phyloP scores from a whole-genome alignment of 2,797 vertebrate species.

The Leptoclinus maculatus region DNA sequence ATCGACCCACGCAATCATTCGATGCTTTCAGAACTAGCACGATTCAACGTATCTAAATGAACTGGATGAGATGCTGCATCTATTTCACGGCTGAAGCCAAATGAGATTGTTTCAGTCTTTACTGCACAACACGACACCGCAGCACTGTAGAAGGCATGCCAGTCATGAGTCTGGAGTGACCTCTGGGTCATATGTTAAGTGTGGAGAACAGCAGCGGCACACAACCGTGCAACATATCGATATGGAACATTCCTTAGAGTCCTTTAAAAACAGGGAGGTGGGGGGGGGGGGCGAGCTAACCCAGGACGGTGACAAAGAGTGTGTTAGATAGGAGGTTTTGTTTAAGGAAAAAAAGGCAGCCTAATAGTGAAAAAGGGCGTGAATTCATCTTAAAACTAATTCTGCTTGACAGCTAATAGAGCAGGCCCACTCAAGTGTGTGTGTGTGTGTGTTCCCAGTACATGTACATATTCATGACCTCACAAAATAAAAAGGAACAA shows the following conservation, averaged over 20 bases:
- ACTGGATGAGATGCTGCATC: conserved; percentile 10
- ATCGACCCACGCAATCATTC: conserved; percentile 26
- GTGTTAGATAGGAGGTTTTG: conserved; percentile 28
- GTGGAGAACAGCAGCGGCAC: conserved; percentile 66
- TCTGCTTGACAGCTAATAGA: conserved; percentile 38
- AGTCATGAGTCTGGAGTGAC: conserved; percentile 72
- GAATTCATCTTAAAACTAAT: conserved; percentile 15
- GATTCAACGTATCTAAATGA: background rate
- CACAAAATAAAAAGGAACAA: conserved; percentile 2
- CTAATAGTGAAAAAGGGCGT: conserved; percentile 1
- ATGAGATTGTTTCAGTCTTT: conserved; percentile 26
- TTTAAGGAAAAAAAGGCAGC: conserved; percentile 10
- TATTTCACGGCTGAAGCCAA: conserved; percentile 11
- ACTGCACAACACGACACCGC: conserved; percentile 32
- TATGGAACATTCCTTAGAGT: conserved; percentile 65
- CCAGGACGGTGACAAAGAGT: conserved; percentile 42
- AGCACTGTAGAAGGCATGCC: conserved; percentile 53
- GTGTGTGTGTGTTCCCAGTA: background rate
- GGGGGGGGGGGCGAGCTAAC: conserved; percentile 11
- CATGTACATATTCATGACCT: background rate
- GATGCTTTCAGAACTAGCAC: conserved; percentile 6
- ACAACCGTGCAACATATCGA: conserved; percentile 66
- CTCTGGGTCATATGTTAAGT: conserved; percentile 72
- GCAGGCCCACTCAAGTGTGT: conserved; percentile 15
- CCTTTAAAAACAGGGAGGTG: conserved; percentile 14